These are phyloP conservation scores for Micrasema longulum DNA, from an alignment of 1,140 invertebrate genomes.

Conservation along the genomic window DNA sequence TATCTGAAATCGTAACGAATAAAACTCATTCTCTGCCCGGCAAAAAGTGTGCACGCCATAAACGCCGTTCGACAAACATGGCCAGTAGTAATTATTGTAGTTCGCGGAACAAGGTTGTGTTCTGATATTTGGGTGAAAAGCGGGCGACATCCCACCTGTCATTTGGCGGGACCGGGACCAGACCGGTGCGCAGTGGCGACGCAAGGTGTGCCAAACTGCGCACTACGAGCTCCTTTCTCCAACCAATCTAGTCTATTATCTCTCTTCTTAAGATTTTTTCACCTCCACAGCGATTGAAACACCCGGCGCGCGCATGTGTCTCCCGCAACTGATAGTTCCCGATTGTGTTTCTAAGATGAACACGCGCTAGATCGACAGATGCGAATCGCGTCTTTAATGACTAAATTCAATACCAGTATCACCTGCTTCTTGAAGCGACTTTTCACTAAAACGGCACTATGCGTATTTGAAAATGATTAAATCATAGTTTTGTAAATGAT, in stretches of 20 bases:
- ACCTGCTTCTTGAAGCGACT: no score
- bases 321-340: not conserved
- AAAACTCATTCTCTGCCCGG: no score
- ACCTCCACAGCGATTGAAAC: not conserved
- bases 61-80: no score
- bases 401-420: no score
- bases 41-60: no score
- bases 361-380: not conserved
- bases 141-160: conserved; percentile 12
- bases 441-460: no score
- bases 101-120: conserved; percentile 1
- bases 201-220: conserved; percentile 1
- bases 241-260: not conserved
- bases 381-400: not conserved
- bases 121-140: conserved; percentile 12
- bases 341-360: not conserved
- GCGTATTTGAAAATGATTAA: no score
- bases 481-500: no score
- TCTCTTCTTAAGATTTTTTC: not conserved
- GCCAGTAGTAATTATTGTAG: not conserved
- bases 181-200: not conserved
- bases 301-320: conserved; percentile 3
- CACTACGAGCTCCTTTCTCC: no score
- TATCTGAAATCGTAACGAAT: no score
- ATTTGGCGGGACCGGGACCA: not conserved